A percentile compares a stretch with the other conserved stretches of the same genome.
These are phyloP conservation scores for Drosophila niveifrons DNA, from an alignment of 2,888 invertebrate species.

Conservation along the genomic window DNA sequence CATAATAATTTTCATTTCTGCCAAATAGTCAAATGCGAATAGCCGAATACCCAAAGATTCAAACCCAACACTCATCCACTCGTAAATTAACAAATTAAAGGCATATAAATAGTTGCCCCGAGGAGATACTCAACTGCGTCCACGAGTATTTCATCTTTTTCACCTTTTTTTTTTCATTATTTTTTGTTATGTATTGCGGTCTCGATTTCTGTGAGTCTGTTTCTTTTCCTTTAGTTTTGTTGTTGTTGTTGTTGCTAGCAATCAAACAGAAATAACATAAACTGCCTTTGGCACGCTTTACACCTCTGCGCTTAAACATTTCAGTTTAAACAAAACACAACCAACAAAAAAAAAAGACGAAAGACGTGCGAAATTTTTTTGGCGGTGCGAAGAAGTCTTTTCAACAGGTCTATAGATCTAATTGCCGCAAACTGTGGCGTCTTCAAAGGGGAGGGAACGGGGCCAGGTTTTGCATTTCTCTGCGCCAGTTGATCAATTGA, in stretches of 20 bases:
- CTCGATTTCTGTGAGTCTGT: constrained; percentile 1
- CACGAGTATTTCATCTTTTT: constrained; percentile 29
- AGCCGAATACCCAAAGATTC: constrained; percentile 40
- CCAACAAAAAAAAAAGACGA: constrained; percentile 23
- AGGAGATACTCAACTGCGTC: constrained; percentile 37
- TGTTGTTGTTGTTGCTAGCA: constrained; percentile 10
- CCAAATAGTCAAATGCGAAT: background rate
- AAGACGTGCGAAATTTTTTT: constrained; percentile 55
- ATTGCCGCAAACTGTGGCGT: constrained; percentile 3
- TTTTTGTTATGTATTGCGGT: constrained; percentile 6
- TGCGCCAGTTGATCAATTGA: constrained; percentile 54
- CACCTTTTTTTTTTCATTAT: constrained; percentile 14
- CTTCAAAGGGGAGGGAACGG: background rate
- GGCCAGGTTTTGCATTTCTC: constrained; percentile 12
- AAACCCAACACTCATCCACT: constrained; percentile 15
- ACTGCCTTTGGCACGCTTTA: constrained; percentile 78
- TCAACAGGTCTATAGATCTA: constrained; percentile 60
- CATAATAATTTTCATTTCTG: constrained; percentile 38
- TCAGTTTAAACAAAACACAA: constrained; percentile 56
- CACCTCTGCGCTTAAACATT: constrained; percentile 62
- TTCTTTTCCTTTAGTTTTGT: constrained; percentile 2
- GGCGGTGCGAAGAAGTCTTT: constrained; percentile 69
- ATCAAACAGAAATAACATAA: constrained; percentile 29
- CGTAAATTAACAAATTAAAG: constrained; percentile 70
- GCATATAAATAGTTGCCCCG: constrained; percentile 40